Conservation (phyloP, 1,140 invertebrate genomes). For the Oncopodura yosiiana region DNA sequence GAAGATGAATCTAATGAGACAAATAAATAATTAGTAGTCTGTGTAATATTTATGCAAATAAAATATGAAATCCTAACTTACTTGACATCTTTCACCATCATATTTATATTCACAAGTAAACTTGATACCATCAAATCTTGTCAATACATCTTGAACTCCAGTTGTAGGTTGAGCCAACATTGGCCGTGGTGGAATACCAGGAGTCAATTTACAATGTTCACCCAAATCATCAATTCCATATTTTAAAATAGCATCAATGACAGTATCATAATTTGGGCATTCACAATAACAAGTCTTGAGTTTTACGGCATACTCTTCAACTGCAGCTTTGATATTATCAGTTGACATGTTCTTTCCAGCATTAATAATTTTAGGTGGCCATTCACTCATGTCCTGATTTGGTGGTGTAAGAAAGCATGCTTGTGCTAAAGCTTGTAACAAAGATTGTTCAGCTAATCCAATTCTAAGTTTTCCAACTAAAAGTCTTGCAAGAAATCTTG, state of each 20-base stretch:
- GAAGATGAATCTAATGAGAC: constrained; percentile 59
- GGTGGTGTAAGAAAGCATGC: constrained; percentile 66
- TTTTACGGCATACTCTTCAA: constrained; percentile 65
- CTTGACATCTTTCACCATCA: constrained; percentile 96
- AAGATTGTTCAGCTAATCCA: constrained; percentile 92
- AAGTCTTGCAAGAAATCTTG: constrained; percentile 83
- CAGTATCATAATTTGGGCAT: constrained; percentile 87
- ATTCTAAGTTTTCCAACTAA: constrained; percentile 90
- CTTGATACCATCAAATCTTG: constrained; percentile 77
- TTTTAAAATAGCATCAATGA: constrained; percentile 70
- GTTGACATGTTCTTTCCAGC: constrained; percentile 48
- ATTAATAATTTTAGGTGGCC: constrained; percentile 55
- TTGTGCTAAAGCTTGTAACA: constrained; percentile 76
- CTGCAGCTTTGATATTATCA: constrained; percentile 68
- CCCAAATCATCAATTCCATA: constrained; percentile 70
- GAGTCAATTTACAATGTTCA: constrained; percentile 74
- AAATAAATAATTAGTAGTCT: constrained; percentile 9
- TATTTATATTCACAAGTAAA: constrained; percentile 99
- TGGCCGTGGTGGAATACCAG: constrained; percentile 90
- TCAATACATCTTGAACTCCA: constrained; percentile 79
- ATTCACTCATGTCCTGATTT: constrained; percentile 44
- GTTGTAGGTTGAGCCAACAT: constrained; percentile 98
- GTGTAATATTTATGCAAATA: not conserved
- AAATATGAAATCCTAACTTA: constrained; percentile 39
- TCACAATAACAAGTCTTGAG: constrained; percentile 93